Base-by-base conservation (phyloP, 2,888 invertebrate genomes). In the Argyresthia goedartella region DNA sequence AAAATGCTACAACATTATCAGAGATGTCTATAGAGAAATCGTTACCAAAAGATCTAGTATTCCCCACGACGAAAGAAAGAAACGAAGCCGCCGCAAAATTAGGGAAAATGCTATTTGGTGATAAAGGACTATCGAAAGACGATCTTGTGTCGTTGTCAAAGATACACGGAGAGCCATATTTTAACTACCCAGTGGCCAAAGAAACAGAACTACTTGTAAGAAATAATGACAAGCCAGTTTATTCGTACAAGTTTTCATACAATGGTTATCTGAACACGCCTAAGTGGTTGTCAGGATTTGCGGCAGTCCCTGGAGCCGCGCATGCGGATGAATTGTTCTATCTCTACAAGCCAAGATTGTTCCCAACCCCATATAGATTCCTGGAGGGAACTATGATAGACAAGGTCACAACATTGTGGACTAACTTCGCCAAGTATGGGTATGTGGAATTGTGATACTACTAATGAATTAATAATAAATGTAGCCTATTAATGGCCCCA, bases 311-410 rank as follows among this genome's bases (percentile, higher is more conserved):
- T 0, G 80, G 78, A 1, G 77, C 81, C 0, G 70, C 79, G 1
- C 81, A 81, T 50, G 79, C 71, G 7, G 81, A 81, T 51, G 81
- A 81, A 0, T 25, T 81, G 6, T 76, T 81, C 43, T 85, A 84
- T 53, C 52, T 85, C 33, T 84, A 84, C 55, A 71, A 71, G 10
- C 74, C 50, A 13, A n/a, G 43, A 4, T 6, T 44, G 1, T 2
- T 50, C 4, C 35, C 43, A 14, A 33, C 41, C 11, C 49, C 50
- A 4, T 8, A 11, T 4, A 34, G 46, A 53, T 49, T 3, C 49
- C 52, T 39, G 48, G 51, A 56, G 13, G 15, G 52, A 47, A 14
- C 15, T 8, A 58, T 57, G 57, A 55, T 58, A 41, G 43, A 55
- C 13, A 57, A 16, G 14, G 52, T 58, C 36, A 53, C 56, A 1